phyloP scores from a whole-genome alignment of 1,140 invertebrate species.

The Heliconius himera region DNA sequence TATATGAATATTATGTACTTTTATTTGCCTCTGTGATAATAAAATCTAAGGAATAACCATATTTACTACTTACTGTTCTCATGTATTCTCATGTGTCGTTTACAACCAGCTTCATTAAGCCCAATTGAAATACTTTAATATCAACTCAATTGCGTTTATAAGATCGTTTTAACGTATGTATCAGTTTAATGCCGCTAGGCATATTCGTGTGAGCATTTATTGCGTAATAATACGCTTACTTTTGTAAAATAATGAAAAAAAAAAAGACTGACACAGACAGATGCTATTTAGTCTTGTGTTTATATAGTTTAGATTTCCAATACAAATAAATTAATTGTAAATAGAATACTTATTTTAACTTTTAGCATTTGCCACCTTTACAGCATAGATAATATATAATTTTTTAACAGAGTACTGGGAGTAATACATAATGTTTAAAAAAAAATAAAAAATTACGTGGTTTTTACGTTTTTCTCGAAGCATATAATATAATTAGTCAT shows the following conservation, averaged over 20 bases:
- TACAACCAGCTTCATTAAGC: background rate
- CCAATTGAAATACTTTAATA: conserved; percentile 1
- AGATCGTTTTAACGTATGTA: background rate
- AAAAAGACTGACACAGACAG: background rate
- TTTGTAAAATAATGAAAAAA: background rate
- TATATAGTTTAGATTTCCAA: background rate
- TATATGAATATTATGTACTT: too few species aligned
- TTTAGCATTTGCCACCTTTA: too few species aligned
- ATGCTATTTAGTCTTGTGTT: background rate
- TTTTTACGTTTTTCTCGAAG: too few species aligned
- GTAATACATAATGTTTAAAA: too few species aligned
- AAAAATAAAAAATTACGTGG: too few species aligned
- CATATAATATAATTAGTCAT: too few species aligned
- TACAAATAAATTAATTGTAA: too few species aligned
- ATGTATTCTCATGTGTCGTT: background rate
- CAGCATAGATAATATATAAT: too few species aligned
- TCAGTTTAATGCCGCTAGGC: background rate
- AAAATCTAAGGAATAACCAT: background rate
- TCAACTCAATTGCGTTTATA: conserved; percentile 9
- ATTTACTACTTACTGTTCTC: background rate
- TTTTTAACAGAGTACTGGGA: too few species aligned
- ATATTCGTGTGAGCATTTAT: background rate
- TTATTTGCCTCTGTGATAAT: too few species aligned
- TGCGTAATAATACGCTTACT: background rate
- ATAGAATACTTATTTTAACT: too few species aligned